Evolutionary conservation across 2,113 vertebrate genomes (phyloP).

Genomic region (Gobius niger): DNA sequence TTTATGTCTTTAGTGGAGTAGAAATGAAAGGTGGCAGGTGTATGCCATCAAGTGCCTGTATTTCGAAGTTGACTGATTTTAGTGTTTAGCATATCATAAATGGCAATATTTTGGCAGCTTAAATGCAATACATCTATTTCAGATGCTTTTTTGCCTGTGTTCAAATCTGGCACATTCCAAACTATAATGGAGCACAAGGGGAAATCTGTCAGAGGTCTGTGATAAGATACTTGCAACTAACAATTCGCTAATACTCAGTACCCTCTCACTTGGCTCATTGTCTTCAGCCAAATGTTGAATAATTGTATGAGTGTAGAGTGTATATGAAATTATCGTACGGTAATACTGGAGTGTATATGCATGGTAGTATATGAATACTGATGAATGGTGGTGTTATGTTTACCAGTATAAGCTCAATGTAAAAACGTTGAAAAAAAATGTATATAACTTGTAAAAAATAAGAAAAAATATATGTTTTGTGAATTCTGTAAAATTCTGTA

Average conservation of each 20-base stretch:
- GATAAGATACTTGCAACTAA: conserved; percentile 33
- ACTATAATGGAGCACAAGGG: conserved; percentile 40
- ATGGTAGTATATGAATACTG: conserved; percentile 33
- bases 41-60: conserved; percentile 61
- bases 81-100: conserved; percentile 16
- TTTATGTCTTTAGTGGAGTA: neutral
- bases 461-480: conserved; percentile 45
- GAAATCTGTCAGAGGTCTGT: conserved; percentile 17
- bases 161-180: conserved; percentile 55
- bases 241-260: conserved; percentile 20
- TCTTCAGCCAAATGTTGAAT: conserved; percentile 24
- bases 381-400: conserved; percentile 40
- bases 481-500: conserved; percentile 35
- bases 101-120: conserved; percentile 62
- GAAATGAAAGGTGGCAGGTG: conserved; percentile 25
- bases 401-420: conserved; percentile 54
- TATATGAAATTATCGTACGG: conserved; percentile 25
- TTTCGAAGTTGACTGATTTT: conserved; percentile 36
- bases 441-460: conserved; percentile 56
- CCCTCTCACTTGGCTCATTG: conserved; percentile 29
- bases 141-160: conserved; percentile 42
- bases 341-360: conserved; percentile 42
- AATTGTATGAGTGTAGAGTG: conserved; percentile 12
- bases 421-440: conserved; percentile 48
- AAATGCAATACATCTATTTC: conserved; percentile 29